Base-by-base conservation (phyloP, 2,888 invertebrate genomes). In the Plutella xylostella region DNA sequence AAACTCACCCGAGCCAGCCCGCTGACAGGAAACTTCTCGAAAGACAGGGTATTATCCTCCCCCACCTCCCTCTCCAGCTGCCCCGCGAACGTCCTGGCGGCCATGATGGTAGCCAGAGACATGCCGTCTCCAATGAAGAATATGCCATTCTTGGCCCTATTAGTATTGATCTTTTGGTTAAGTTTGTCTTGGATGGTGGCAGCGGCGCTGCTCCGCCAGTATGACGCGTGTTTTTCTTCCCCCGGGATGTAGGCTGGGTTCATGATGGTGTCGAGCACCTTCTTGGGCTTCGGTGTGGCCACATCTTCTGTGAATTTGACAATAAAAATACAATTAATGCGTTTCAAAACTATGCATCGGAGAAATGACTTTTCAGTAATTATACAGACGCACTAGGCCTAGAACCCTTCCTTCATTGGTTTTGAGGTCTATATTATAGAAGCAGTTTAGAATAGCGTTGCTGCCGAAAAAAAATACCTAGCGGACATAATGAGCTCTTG, bases 71-170 rank as follows among this genome's bases (percentile, higher is more conserved):
- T 66, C 2, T 84, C 71, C 49, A 85, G 58, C 60, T 91, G 90
- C 0, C 91, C 92, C 33, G 86, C 83, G 58, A 88, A 89, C 0
- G 89, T 88, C 54, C 92, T 84, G 0, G 91, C 87, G 0, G 92
- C 92, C 58, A 90, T 88, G 14, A 92, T 68, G 0, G 93, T 93
- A 0, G 92, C 86, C 39, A 92, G 65, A 0, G 92, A 91, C 92
- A 93, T 92, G 0, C 93, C 93, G 64, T 93, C 93, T 0, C 93
- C 93, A 35, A 92, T 72, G 56, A 91, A 91, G 52, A 91, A 60
- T 41, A 91, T 89, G 0, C 91, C 87, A 64, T 93, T 93, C 65
- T 89, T 90, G 0, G 91, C 91, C 50, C 74, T 76, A 37, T 85
- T 84, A 1, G 58, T 71, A 14, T 69, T 73, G 1, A 48, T 28